phyloP scores from a whole-genome alignment of 2,888 invertebrate species.

The Lepidochitona cinerea region DNA sequence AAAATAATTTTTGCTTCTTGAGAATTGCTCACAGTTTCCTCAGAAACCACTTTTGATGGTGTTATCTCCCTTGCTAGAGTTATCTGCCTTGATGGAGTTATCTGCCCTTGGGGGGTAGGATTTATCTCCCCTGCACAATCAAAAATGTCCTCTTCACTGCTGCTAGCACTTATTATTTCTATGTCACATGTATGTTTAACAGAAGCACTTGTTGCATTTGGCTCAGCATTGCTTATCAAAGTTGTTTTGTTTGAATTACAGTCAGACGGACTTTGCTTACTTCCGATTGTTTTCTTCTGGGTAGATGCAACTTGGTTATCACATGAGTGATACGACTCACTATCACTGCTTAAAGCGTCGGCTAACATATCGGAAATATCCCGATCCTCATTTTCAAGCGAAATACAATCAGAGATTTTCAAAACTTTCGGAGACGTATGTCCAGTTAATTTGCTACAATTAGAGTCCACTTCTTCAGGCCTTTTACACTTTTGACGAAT shows the following conservation, averaged over 20 bases:
- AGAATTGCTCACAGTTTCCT: neutral
- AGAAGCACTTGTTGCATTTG: no score
- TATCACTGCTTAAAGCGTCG: constrained; percentile 15
- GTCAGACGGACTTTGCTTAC: neutral
- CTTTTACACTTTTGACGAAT: no score
- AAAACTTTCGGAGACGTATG: no score
- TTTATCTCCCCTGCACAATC: neutral
- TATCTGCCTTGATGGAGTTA: neutral
- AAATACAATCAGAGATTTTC: no score
- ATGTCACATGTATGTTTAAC: no score
- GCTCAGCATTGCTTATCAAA: neutral
- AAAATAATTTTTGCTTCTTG: neutral
- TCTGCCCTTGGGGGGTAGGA: neutral
- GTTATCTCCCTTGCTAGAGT: neutral
- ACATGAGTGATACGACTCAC: neutral
- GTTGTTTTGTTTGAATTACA: neutral
- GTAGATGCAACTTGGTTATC: neutral
- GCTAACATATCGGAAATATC: constrained; percentile 17
- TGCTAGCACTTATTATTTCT: no score
- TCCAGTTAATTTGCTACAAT: no score
- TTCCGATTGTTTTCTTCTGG: neutral
- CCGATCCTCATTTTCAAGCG: neutral
- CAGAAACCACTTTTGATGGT: neutral
- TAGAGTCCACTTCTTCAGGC: no score
- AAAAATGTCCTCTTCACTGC: neutral